Evolutionary conservation across 2,797 vertebrate genomes (phyloP).

Genomic region (Bufotes viridis): DNA sequence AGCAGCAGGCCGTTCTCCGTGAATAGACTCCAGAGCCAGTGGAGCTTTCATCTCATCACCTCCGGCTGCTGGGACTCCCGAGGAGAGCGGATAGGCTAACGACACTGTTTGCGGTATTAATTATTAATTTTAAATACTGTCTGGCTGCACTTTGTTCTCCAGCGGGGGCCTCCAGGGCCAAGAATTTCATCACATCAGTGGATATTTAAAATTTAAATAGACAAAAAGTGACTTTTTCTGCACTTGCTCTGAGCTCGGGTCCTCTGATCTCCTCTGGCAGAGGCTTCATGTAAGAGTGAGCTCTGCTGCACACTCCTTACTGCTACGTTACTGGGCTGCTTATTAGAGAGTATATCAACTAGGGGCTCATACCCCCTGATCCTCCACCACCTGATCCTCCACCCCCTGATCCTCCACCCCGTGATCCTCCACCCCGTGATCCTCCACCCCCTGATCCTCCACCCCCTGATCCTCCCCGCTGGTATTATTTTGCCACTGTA

Average conservation of each 20-base stretch:
- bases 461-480: no score
- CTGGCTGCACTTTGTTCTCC: slow-evolving; percentile 50
- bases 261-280: neutral
- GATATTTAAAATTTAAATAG: slow-evolving; percentile 53
- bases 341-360: no score
- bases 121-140: slow-evolving; percentile 50
- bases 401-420: no score
- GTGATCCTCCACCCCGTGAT: no score
- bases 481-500: no score
- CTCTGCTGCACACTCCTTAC: neutral
- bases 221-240: slow-evolving; percentile 40
- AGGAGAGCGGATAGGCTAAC: slow-evolving; percentile 34
- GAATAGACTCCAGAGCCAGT: neutral
- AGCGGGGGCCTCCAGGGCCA: slow-evolving; percentile 27
- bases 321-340: neutral
- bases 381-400: no score
- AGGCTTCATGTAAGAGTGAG: neutral
- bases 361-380: no score
- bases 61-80: slow-evolving; percentile 47
- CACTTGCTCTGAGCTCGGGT: neutral
- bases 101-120: slow-evolving; percentile 51
- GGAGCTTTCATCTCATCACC: slow-evolving; percentile 49
- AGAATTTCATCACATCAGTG: slow-evolving; percentile 19
- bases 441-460: no score
- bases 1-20: neutral